These are phyloP conservation scores for Acanthaster planci DNA, from an alignment of 35 echinoderm and acorn worm genomes.

Conservation along the genomic window DNA sequence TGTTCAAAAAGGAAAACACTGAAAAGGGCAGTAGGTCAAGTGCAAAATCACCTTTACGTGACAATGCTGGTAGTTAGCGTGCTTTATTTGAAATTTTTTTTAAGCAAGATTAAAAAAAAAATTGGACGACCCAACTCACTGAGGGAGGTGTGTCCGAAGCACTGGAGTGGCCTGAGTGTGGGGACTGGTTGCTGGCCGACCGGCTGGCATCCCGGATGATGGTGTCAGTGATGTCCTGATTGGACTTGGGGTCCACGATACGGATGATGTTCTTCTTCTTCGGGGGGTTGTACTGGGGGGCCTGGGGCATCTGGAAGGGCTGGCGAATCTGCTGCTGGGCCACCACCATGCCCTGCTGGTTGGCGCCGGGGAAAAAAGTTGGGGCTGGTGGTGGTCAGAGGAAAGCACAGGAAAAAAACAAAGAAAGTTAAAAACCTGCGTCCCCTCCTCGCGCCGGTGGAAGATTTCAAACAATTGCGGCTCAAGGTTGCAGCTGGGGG, in stretches of 20 bases:
- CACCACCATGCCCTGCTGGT: constrained; percentile 6
- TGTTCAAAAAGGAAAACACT: no score
- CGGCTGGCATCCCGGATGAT: constrained; percentile 50
- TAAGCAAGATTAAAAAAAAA: no score
- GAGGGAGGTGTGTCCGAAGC: constrained; percentile 55
- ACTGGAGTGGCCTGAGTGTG: constrained; percentile 53
- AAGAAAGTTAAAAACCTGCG: no score
- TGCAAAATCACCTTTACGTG: no score
- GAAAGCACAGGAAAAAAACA: no score
- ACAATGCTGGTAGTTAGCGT: no score
- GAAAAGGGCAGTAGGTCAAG: no score
- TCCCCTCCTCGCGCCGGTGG: no score
- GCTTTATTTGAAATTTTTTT: no score
- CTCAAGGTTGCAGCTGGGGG: no score
- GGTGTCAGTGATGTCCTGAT: constrained; percentile 75
- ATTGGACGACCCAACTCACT: constrained; percentile 39
- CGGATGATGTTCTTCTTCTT: constrained; percentile 58
- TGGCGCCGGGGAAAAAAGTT: constrained; percentile 16
- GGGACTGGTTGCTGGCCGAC: constrained; percentile 11
- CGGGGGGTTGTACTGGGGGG: constrained; percentile 37
- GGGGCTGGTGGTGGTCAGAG: background rate
- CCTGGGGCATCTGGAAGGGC: background rate
- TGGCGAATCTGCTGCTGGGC: constrained; percentile 16
- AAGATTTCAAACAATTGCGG: no score
- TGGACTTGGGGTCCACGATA: constrained; percentile 73